Evolutionary conservation across 1,140 invertebrate genomes (phyloP), one percentile per base, ranked within the genome.

Genomic region (Caenorhabditis brenneri): DNA sequence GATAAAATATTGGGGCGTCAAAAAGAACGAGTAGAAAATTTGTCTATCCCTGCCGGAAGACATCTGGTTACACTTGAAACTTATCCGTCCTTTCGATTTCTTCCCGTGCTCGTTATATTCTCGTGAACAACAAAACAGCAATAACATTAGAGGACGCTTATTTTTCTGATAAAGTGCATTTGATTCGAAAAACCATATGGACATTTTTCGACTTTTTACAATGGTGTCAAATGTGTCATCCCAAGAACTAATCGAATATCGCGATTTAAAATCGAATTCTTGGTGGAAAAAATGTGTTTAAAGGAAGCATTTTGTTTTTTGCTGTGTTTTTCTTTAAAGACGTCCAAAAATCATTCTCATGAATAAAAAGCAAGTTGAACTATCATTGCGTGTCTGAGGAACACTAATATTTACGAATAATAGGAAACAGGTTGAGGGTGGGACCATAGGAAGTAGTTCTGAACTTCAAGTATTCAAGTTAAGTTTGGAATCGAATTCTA

Each of bases 21-120:
- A 42, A 15, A 74, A 42, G 36, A 42, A 42, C 36, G 36, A 74
- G 36, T n/a, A 42, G 42, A 36, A 74, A 74, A 74, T 74, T 42
- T 42, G 65, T 74, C 15, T 27, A 22, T 22, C 5, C 27, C 53
- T 58, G 16, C 65, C n/a, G 58, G 58, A 65, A 65, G 58, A 74
- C 65, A 74, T 74, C 65, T 74, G 65, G 65, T 42, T 74, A 74
- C 65, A 74, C 36, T 74, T 74, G 65, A 74, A 74, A 74, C n/a
- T 46, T 74, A 42, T 74, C 36, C 36, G 12, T 27, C n/a, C 36
- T 36, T 65, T 36, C 31, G 16, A 19, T 36, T 5, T 36, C 1
- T n/a, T 65, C 19, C 31, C 31, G 9, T 58, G 24, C 53, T 29
- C 24, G n/a, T 27, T 27, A 5, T 58, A 58, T 29, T 58, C 1